Evolutionary conservation across 2,888 invertebrate species (phyloP).

Genomic region (Clistopyga incitator): DNA sequence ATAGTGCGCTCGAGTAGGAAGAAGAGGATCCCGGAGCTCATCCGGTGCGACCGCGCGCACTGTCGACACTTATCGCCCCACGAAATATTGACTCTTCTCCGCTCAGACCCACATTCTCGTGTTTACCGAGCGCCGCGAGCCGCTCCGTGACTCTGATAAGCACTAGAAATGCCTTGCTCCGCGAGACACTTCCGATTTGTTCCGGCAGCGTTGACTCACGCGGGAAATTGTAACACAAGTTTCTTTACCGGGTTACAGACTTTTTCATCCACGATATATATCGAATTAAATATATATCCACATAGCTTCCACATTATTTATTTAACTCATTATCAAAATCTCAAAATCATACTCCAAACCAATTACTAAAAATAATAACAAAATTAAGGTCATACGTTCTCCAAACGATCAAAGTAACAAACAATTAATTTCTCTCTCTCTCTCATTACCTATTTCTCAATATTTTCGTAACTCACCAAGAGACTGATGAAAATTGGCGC

Average conservation of each 20-base stretch:
- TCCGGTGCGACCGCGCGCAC: constrained; percentile 37
- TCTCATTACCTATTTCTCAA: too few relatives aligned
- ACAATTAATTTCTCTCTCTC: too few relatives aligned
- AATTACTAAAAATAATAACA: too few relatives aligned
- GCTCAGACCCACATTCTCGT: constrained; percentile 49
- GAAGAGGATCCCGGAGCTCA: constrained; percentile 33
- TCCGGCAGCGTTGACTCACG: background rate
- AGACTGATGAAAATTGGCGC: too few relatives aligned
- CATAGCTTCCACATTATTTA: too few relatives aligned
- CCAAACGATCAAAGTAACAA: too few relatives aligned
- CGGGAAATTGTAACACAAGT: background rate
- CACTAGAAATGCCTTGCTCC: background rate
- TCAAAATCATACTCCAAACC: too few relatives aligned
- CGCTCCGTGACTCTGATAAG: constrained; percentile 26
- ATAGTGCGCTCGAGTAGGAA: background rate
- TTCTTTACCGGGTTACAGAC: background rate
- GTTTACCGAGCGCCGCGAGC: background rate
- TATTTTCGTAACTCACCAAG: too few relatives aligned
- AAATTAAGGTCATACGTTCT: too few relatives aligned
- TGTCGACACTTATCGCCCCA: constrained; percentile 41
- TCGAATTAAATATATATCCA: too few relatives aligned
- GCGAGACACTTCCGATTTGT: background rate
- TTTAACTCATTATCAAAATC: too few relatives aligned
- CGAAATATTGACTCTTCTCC: constrained; percentile 49
- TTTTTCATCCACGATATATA: too few relatives aligned